Evolutionary conservation across 1,140 invertebrate species (phyloP).

Genomic region (Megathymus violae): DNA sequence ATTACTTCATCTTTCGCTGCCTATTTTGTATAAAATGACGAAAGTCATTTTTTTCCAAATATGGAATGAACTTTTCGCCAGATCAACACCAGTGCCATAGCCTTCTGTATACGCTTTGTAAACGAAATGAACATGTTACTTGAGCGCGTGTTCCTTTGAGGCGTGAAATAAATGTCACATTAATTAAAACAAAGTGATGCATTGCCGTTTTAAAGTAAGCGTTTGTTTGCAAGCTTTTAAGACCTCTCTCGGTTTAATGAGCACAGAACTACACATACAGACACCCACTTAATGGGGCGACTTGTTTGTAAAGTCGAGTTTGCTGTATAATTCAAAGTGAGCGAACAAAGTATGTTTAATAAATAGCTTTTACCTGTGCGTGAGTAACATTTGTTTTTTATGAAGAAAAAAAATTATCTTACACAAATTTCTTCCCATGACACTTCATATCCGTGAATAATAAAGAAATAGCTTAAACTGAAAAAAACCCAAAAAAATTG

Average conservation of each 20-base stretch:
- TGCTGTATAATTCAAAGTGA: conserved; percentile 4
- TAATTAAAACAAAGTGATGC: conserved; percentile 6
- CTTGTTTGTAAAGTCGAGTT: background rate
- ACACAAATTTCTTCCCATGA: no score
- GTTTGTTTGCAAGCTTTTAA: conserved; percentile 5
- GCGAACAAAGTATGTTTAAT: conserved; percentile 1
- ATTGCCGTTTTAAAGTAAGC: conserved; percentile 1
- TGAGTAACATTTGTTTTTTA: background rate
- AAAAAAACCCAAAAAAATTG: no score
- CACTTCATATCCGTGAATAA: no score
- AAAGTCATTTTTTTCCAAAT: no score
- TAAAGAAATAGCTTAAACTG: no score
- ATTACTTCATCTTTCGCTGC: no score
- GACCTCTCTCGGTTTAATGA: background rate
- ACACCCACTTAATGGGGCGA: conserved; percentile 1
- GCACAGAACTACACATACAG: background rate
- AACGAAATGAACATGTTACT: no score
- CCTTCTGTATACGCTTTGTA: no score
- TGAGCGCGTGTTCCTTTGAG: background rate
- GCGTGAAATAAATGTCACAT: conserved; percentile 1
- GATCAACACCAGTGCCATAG: no score
- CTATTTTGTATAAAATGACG: no score
- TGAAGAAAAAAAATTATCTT: no score
- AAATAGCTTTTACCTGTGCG: background rate
- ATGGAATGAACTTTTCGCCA: no score